Conservation (phyloP, 1,140 invertebrate genomes). For the Sitophilus oryzae region DNA sequence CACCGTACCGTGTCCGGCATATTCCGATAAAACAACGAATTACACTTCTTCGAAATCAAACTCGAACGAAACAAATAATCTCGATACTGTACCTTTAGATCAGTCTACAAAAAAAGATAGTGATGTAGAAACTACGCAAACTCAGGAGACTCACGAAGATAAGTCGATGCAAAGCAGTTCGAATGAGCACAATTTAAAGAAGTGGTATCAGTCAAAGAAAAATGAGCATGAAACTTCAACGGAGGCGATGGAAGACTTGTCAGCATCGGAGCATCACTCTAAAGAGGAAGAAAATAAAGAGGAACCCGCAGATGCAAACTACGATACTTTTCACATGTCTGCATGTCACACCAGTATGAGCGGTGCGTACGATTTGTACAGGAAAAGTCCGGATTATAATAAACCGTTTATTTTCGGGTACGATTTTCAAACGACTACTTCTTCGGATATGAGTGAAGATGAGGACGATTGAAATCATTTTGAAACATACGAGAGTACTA, state of each 20-base stretch:
- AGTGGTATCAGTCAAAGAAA: neutral
- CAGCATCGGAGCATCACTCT: neutral
- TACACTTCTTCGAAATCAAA: slow-evolving; percentile 13
- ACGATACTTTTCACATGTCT: slow-evolving; percentile 25
- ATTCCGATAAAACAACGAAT: slow-evolving; percentile 7
- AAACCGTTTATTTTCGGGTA: slow-evolving; percentile 38
- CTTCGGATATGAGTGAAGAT: slow-evolving; percentile 21
- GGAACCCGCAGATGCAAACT: neutral
- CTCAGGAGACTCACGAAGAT: neutral
- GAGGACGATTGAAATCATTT: no score
- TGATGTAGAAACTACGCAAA: neutral
- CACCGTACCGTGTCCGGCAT: slow-evolving; percentile 12
- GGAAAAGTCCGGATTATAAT: slow-evolving; percentile 21
- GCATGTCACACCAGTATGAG: slow-evolving; percentile 38
- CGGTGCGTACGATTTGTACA: slow-evolving; percentile 29
- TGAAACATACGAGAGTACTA: no score
- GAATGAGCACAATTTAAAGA: neutral
- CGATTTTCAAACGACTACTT: slow-evolving; percentile 34
- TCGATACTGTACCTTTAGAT: neutral
- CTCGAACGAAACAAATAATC: slow-evolving; percentile 4
- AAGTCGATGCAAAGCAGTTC: no score
- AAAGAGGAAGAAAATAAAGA: neutral
- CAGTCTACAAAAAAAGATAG: neutral
- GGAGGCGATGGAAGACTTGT: neutral
- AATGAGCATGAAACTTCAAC: neutral